These are phyloP conservation scores for Pachypeltis micranthus DNA, from an alignment of 1,140 invertebrate genomes.

Conservation along the genomic window DNA sequence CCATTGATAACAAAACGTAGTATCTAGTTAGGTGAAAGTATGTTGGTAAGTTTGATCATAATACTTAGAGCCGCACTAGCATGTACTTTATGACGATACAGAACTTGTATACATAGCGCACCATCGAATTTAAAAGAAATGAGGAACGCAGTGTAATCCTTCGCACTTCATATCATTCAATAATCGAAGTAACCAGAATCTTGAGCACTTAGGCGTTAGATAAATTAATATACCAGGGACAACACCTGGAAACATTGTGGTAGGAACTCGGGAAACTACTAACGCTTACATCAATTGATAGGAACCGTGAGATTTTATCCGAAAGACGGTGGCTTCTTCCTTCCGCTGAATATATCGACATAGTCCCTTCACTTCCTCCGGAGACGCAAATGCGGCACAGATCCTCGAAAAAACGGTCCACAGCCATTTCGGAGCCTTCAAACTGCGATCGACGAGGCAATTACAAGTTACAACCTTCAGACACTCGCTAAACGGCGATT, in stretches of 20 bases:
- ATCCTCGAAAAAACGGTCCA: slow-evolving; percentile 1
- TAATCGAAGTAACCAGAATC: neutral
- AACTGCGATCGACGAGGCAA: too few species aligned
- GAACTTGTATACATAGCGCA: too few species aligned
- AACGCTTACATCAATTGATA: slow-evolving; percentile 40
- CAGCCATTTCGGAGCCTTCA: slow-evolving; percentile 14
- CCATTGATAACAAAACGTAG: neutral
- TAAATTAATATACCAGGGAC: neutral
- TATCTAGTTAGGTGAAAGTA: too few species aligned
- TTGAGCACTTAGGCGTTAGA: neutral
- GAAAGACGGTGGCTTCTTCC: slow-evolving; percentile 39
- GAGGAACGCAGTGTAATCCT: too few species aligned
- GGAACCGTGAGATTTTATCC: slow-evolving; percentile 43
- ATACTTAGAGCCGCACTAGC: too few species aligned
- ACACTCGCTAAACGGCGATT: too few species aligned
- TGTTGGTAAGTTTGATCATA: too few species aligned
- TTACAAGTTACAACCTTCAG: too few species aligned
- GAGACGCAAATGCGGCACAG: slow-evolving; percentile 42
- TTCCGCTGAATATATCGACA: slow-evolving; percentile 40
- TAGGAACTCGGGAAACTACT: too few species aligned
- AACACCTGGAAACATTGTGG: neutral
- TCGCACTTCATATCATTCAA: too few species aligned
- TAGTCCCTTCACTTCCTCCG: slow-evolving; percentile 29
- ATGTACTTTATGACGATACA: too few species aligned
- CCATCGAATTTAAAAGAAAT: too few species aligned